Base-by-base conservation (phyloP, 1,140 invertebrate species). In the Drosophila kohkoa region DNA sequence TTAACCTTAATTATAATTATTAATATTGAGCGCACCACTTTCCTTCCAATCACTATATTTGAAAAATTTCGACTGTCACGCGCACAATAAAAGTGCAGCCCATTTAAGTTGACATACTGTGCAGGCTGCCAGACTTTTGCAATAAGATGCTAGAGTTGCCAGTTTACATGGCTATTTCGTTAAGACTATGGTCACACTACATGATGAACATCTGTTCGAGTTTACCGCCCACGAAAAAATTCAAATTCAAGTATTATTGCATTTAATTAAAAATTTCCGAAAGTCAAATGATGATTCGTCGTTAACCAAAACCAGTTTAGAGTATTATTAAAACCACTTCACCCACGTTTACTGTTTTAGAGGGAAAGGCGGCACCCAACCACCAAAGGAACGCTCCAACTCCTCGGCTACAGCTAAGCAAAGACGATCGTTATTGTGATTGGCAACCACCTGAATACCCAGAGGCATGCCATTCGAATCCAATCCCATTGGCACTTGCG, bases 351-450 rank as follows among this genome's bases (percentile, higher is more conserved):
- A 89, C 4, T 71, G 35, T 25, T 81, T 89, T 4, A 81, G 28
- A 8, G 79, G 60, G 58, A 90, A 92, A 2, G 96, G 96, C 4
- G 95, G 94, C 8, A 95, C 94, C 96, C 96, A 99, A 3, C 98
- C 98, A 11, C 97, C 97, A 93, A 99, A 98, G 0, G 93, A 93
- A 58, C 94, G 94, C 82, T 98, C 97, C 7, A 99, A 92, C 85
- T 98, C 96, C 79, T 94, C 92, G 3, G 98, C 98, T 0, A 98
- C 96, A n/a, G 96, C 96, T 35, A 99, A 92, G 46, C 96, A 96
- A 2, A 98, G 92, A 30, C 95, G 95, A 92, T 99, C 98, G 60
- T 96, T 95, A 72, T 95, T 94, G 8, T 96, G 95, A 16, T 94
- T 95, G 25, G 96, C 95, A 28, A 98, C 95, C 49, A 98, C 95